Conservation (phyloP, 2,797 vertebrate genomes). For the Lepidocolaptes lacrymiger region DNA sequence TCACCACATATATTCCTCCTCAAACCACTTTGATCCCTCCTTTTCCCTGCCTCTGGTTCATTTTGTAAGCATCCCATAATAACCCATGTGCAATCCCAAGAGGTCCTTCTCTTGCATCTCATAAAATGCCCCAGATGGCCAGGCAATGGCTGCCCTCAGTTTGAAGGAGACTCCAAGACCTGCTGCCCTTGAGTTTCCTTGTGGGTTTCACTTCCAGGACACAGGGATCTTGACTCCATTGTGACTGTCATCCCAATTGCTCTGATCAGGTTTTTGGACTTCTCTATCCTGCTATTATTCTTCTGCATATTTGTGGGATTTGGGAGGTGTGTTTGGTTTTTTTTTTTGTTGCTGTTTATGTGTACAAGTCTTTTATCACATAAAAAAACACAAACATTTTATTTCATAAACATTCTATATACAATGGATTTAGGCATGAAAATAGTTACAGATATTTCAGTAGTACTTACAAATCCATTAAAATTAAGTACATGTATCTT, state of each 20-base stretch:
- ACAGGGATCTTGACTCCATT: background rate
- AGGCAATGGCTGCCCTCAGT: background rate
- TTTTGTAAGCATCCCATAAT: background rate
- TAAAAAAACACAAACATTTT: background rate
- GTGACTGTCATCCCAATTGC: background rate
- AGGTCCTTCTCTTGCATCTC: background rate
- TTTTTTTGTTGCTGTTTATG: background rate
- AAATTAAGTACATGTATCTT: background rate
- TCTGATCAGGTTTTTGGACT: background rate
- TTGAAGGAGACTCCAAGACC: background rate
- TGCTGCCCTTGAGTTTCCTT: background rate
- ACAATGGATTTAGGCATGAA: background rate
- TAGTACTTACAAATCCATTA: background rate
- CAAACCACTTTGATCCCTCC: background rate
- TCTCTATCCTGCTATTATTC: background rate
- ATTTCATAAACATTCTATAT: background rate
- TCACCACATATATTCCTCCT: background rate
- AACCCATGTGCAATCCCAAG: background rate
- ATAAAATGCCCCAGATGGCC: background rate
- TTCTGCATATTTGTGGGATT: background rate
- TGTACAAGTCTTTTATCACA: background rate
- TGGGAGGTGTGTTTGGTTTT: rapidly evolving
- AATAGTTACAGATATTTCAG: background rate
- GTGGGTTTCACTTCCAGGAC: background rate
- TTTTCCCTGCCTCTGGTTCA: background rate